Percentiles rank a stretch among this genome's conserved stretches.
Conservation (phyloP, 1,140 invertebrate species). For the Trichogramma pretiosum region DNA sequence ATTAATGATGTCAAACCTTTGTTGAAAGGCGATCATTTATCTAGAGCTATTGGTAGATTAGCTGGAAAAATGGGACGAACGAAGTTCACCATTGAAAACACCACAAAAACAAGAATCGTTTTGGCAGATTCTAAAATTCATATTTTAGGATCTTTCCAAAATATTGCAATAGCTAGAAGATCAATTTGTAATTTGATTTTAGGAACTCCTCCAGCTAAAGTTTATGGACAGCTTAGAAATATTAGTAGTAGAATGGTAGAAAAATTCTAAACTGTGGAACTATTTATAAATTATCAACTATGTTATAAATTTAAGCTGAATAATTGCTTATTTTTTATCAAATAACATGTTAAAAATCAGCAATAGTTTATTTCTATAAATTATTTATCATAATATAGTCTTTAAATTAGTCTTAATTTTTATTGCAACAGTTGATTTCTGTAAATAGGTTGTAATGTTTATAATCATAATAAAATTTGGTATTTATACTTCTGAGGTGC, state of each 20-base stretch:
- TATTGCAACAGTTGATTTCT: too few relatives aligned
- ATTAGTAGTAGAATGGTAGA: constrained; percentile 73
- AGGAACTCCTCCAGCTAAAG: constrained; percentile 90
- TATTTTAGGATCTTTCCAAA: constrained; percentile 95
- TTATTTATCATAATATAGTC: too few relatives aligned
- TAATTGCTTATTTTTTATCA: too few relatives aligned
- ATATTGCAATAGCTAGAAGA: constrained; percentile 88
- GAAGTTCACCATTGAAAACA: constrained; percentile 98
- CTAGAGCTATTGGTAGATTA: constrained; percentile 89
- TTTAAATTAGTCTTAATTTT: too few relatives aligned
- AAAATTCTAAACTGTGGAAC: constrained; percentile 74
- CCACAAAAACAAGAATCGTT: constrained; percentile 96
- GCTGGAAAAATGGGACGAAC: constrained; percentile 96
- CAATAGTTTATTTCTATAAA: too few relatives aligned
- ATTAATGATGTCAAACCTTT: constrained; percentile 93
- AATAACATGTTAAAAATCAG: too few relatives aligned
- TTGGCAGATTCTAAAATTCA: constrained; percentile 95
- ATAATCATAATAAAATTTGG: constrained; percentile 63
- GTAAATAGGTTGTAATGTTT: too few relatives aligned
- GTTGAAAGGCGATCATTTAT: constrained; percentile 92
- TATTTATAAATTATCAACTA: too few relatives aligned
- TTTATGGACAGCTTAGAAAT: constrained; percentile 85
- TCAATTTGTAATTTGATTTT: constrained; percentile 97
- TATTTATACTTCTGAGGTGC: constrained; percentile 91
- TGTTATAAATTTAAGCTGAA: too few relatives aligned